Evolutionary conservation across 1,140 invertebrate species (phyloP).

Genomic region (Homalodisca vitripennis): DNA sequence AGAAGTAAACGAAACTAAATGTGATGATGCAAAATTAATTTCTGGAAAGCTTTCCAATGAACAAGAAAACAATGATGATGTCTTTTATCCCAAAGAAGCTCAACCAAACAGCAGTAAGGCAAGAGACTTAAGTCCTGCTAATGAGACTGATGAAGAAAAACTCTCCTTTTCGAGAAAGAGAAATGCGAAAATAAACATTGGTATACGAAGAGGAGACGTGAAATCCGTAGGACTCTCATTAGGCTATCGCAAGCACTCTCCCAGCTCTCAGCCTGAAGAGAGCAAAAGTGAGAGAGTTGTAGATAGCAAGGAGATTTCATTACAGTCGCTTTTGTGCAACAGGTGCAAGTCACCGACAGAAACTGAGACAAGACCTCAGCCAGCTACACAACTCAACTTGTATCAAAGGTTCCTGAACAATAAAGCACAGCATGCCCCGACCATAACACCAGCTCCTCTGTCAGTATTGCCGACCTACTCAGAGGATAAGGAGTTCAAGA

Average conservation of each 20-base stretch:
- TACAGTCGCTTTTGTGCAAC: constrained; percentile 33
- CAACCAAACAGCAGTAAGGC: background rate
- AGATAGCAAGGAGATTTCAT: constrained; percentile 25
- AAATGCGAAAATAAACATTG: constrained; percentile 38
- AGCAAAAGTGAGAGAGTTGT: constrained; percentile 16
- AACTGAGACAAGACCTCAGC: background rate
- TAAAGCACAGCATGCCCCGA: constrained; percentile 3
- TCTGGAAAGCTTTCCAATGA: constrained; percentile 11
- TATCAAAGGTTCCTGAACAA: constrained; percentile 35
- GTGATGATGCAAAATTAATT: constrained; percentile 26
- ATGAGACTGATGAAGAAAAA: constrained; percentile 38
- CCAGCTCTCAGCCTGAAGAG: constrained; percentile 23
- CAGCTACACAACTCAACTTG: constrained; percentile 6
- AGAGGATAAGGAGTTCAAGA: constrained; percentile 40
- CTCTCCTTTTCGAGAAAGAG: constrained; percentile 39
- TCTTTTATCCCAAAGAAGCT: constrained; percentile 26
- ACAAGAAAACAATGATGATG: constrained; percentile 18
- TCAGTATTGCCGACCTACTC: constrained; percentile 42
- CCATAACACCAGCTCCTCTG: background rate
- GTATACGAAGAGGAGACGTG: constrained; percentile 35
- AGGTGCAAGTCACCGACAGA: constrained; percentile 31
- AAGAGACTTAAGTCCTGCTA: constrained; percentile 22
- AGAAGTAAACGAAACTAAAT: constrained; percentile 18
- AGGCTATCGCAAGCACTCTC: constrained; percentile 15
- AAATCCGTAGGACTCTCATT: constrained; percentile 32